Conservation (phyloP, 2,113 vertebrate genomes). For the Bagarius yarrelli region DNA sequence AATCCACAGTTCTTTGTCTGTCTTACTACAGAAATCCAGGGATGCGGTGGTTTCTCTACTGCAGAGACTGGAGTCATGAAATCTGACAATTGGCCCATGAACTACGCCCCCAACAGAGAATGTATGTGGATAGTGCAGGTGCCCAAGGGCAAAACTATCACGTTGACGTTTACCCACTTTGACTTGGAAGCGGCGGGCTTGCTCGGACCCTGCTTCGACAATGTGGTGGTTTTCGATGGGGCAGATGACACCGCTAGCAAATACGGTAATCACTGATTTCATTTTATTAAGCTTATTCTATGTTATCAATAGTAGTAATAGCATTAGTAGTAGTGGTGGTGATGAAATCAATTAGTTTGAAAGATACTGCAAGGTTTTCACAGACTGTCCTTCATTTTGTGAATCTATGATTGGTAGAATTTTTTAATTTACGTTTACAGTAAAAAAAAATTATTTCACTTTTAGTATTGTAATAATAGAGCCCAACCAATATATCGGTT, state of each 20-base stretch:
- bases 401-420: background rate
- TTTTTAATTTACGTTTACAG: background rate
- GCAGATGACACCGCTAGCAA: slow-evolving; percentile 37
- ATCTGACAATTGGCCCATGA: slow-evolving; percentile 71
- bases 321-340: background rate
- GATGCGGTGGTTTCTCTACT: slow-evolving; percentile 66
- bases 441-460: background rate
- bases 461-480: background rate
- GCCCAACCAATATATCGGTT: no score
- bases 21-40: slow-evolving; percentile 66
- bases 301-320: background rate
- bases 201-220: slow-evolving; percentile 60
- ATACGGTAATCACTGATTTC: slow-evolving; percentile 57
- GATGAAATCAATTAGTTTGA: background rate
- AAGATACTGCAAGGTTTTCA: background rate
- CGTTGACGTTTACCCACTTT: slow-evolving; percentile 71
- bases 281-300: background rate
- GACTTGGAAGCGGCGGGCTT: slow-evolving; percentile 64
- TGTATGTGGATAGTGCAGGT: slow-evolving; percentile 70
- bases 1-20: background rate
- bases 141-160: slow-evolving; percentile 61
- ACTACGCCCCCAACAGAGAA: slow-evolving; percentile 67
- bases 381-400: background rate
- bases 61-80: slow-evolving; percentile 68
- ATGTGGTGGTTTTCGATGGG: slow-evolving; percentile 64